Evolutionary conservation across 2,113 vertebrate species (phyloP), one percentile per base, ranked within the genome.

Genomic region (Lophura nycthemera): DNA sequence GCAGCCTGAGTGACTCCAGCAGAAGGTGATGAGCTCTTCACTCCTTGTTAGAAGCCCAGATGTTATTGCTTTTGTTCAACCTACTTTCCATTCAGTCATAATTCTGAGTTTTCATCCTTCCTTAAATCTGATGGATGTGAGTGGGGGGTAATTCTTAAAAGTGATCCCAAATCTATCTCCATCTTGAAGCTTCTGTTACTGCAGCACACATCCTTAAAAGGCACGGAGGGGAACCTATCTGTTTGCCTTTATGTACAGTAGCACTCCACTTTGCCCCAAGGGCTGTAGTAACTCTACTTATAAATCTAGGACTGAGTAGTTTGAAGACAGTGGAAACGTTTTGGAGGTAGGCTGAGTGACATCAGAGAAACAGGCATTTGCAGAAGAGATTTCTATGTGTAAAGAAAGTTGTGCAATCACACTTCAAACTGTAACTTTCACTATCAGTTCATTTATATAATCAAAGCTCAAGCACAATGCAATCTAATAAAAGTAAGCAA

Each of bases 401-500:
- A 32, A 82, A 57, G 34, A 22, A 52, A 91, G 48, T 88, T 92
- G 71, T 54, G 52, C 84, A 82, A 63, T 57, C n/a, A 57, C 64
- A 34, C 65, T 90, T 95, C 74, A 93, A 74, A 86, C 10, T 82
- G 56, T 76, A 64, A 78, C 52, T 96, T 92, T 83, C 91, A 92
- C 75, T 97, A 96, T 96, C 88, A 93, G 69, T 84, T 96, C 87
- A 88, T 89, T 91, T 86, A 75, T 96, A 67, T 73, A 77, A 86
- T 52, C 83, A 83, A 89, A 90, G 81, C 71, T 89, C 69, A 73
- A 78, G 20, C 42, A 92, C 40, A 94, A 89, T 94, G 67, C 69
- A 94, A 94, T 61, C 89, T 78, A 90, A 90, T 64, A 92, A 97
- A 96, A 97, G 29, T 79, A 96, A 95, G 24, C 48, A 80, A 92